Base-by-base conservation (phyloP, 2,888 invertebrate genomes). In the Drosophila gaucha region DNA sequence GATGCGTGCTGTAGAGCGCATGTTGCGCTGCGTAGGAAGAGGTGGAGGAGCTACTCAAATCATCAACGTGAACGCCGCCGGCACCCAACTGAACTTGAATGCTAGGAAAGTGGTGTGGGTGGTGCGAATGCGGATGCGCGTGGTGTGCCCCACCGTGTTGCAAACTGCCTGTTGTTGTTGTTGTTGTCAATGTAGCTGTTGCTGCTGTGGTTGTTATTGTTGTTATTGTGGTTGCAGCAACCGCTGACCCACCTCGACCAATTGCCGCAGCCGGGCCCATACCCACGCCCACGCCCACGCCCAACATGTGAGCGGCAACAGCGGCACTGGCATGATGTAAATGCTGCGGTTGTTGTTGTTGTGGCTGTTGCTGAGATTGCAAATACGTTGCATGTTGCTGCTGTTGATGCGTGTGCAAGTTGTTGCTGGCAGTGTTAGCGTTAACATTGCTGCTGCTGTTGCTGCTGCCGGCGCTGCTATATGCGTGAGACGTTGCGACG, bases 1-100 rank as follows among this genome's bases (percentile, higher is more conserved):
- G 90, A 89, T 90, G 91, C 86, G 88, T 89, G 90, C 88, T 90
- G 80, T 68, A 83, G 49, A 84, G 82, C 77, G 84, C 80, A 67
- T 86, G 78, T 70, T 88, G 84, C 80, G 80, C 74, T 66, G 68
- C 88, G 74, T 71, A 78, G 65, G 76, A 70, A 59, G 74, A 65
- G 64, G 74, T 62, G 62, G 74, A 59, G 74, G 78, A 64, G 82
- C 84, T 84, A 84, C 67, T 78, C 62, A 82, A 82, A 72, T 82
- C 80, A 51, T 80, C 84, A 65, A 71, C 28, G 74, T 75, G 57
- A 47, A 75, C 56, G 63, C 65, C 56, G 74, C 68, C 54, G 41
- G 50, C 67, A 57, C 72, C 82, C 54, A 74, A 72, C 66, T 76
- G 79, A 65, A 74, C 71, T 71, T 74, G 79, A 52, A 78, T 77